A percentile compares a stretch with the other conserved stretches of the same genome.
Evolutionary conservation across 2,113 vertebrate species (phyloP).

Genomic region (Pelodiscus sinensis): DNA sequence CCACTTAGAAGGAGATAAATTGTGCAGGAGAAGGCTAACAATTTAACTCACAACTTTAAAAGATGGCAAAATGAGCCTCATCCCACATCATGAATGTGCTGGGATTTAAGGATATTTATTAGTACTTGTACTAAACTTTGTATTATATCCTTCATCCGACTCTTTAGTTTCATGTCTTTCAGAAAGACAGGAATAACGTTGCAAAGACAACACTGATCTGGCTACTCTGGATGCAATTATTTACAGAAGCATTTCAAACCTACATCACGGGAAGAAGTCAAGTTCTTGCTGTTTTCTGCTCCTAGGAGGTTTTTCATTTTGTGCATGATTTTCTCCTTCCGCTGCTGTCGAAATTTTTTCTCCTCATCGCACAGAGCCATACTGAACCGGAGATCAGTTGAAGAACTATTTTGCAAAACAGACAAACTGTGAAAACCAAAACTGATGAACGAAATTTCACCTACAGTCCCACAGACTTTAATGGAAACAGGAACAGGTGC

Average conservation of each 20-base stretch:
- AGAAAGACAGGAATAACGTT: not conserved
- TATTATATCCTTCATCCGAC: not conserved
- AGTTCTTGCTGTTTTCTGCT: constrained; percentile 82
- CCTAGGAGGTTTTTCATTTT: constrained; percentile 90
- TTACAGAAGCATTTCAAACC: constrained; percentile 45
- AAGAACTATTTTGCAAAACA: constrained; percentile 79
- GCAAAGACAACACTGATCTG: not conserved
- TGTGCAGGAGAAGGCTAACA: not conserved
- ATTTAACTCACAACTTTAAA: not conserved
- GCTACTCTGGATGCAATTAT: not conserved
- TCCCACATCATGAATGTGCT: not conserved
- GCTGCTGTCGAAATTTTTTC: constrained; percentile 87
- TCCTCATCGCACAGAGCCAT: constrained; percentile 93
- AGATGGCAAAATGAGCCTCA: not conserved
- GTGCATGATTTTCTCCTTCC: constrained; percentile 86
- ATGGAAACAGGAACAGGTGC: not conserved
- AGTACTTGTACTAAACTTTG: not conserved
- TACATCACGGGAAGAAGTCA: constrained; percentile 87
- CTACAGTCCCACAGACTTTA: not conserved
- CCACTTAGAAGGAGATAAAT: too few species aligned
- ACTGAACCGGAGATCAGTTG: constrained; percentile 92
- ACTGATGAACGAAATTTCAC: not conserved
- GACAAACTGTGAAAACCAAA: not conserved
- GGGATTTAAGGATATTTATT: not conserved
- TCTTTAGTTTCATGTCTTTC: not conserved